Evolutionary conservation across 2,888 invertebrate genomes (phyloP), one percentile per base, ranked within the genome.

Genomic region (Thecocarcelia acutangulata): DNA sequence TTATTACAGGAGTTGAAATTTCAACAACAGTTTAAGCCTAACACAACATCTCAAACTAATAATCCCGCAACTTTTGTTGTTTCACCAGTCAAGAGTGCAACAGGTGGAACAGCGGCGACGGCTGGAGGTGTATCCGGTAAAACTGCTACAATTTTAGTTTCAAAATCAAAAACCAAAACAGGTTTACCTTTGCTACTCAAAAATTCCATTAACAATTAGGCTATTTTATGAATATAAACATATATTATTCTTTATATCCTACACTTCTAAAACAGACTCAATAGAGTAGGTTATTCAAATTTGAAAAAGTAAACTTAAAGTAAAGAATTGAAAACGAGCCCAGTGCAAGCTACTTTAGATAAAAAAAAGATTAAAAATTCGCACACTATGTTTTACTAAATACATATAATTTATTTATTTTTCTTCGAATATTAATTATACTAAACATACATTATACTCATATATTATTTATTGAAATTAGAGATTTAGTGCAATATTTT

Each of bases 141-240:
- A 89, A 91, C 91, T 77, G 91, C 91, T 79, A 91, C 91, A 68
- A 91, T 91, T 86, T 89, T 91, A 84, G 91, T 91, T 83, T 91
- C 91, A 33, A 91, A 91, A 88, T 90, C 91, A 84, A 91, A 91
- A 90, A 91, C 91, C 83, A 91, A 91, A 90, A 90, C 91, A 73
- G 91, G 91, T 86, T 88, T 91, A 86, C 91, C 91, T 77, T 87
- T 91, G 85, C 87, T 91, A 85, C 87, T 91, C 83, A 91, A 91
- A 84, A 91, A 91, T 84, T 91, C 91, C 74, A 91, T 91, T 85
- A 90, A 90, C 78, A 88, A 89, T 87, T 90, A 89, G 80, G 19
- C 73, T 76, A 66, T 61, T 56, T 56, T 64, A 68, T 64, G 42
- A 75, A 76, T 58, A 33, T 12, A 33, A 6, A 37, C 3, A 19